Percentiles rank a stretch among this genome's conserved stretches.
Conservation (phyloP, 2,888 invertebrate species). For the Hydropsyche betteni region DNA sequence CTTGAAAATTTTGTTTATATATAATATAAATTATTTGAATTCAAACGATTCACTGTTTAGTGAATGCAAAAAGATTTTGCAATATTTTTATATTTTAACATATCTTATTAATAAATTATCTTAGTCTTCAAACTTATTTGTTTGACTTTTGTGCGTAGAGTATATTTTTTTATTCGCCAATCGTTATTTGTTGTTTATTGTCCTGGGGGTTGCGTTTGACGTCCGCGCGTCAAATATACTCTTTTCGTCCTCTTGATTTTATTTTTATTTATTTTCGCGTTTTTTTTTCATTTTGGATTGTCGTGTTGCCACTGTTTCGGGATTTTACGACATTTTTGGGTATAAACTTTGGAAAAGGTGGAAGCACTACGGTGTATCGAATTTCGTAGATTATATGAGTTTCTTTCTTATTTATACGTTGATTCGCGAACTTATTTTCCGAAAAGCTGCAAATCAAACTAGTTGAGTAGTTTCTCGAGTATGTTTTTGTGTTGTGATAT, state of each 20-base stretch:
- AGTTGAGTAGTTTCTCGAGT: too few relatives aligned
- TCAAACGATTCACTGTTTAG: too few relatives aligned
- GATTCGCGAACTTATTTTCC: constrained; percentile 8
- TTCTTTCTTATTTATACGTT: constrained; percentile 42
- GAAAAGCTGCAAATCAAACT: too few relatives aligned
- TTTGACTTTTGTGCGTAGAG: too few relatives aligned
- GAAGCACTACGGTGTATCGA: constrained; percentile 31
- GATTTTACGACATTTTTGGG: constrained; percentile 49
- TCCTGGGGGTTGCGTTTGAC: constrained; percentile 37
- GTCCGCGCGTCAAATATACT: constrained; percentile 44
- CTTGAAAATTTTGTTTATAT: too few relatives aligned
- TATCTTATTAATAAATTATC: too few relatives aligned
- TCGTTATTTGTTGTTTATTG: constrained; percentile 46
- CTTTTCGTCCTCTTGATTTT: constrained; percentile 20
- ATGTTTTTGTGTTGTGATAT: too few relatives aligned
- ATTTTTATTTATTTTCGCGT: neutral
- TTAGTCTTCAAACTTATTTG: too few relatives aligned
- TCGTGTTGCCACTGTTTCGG: constrained; percentile 36
- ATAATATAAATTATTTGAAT: too few relatives aligned
- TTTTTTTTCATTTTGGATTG: constrained; percentile 35
- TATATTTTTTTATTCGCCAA: constrained; percentile 33
- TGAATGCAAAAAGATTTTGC: too few relatives aligned
- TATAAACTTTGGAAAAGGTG: constrained; percentile 46
- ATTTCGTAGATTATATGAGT: constrained; percentile 38
- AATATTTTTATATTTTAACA: too few relatives aligned